phyloP scores from a whole-genome alignment of 2,888 invertebrate genomes.

The Cephonodes hylas region DNA sequence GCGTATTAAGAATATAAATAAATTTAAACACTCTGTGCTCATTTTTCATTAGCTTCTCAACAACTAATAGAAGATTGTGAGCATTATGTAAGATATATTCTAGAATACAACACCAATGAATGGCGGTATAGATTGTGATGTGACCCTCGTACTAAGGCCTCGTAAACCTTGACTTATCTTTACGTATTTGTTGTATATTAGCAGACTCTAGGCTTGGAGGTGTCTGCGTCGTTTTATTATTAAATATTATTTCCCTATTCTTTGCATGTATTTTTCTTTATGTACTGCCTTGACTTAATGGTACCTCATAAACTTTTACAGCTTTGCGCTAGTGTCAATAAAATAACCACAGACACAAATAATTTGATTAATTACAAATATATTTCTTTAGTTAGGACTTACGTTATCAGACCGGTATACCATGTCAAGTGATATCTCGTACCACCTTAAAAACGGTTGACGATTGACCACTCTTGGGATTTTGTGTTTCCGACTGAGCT shows the following conservation, averaged over 20 bases:
- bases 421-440: no score
- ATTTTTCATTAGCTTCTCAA: neutral
- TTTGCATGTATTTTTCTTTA: neutral
- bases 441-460: no score
- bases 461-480: no score
- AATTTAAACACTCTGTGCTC: neutral
- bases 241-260: no score
- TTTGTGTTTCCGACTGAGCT: no score
- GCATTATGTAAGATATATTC: neutral
- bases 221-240: neutral
- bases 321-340: no score
- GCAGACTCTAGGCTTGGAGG: neutral
- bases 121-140: neutral
- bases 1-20: neutral
- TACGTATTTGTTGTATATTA: neutral
- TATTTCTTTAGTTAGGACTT: no score
- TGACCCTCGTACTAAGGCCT: neutral
- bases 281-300: neutral
- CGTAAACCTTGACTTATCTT: neutral
- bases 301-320: no score
- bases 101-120: neutral
- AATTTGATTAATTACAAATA: no score
- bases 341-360: no score
- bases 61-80: neutral
- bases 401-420: no score